phyloP scores from a whole-genome alignment of 2,797 vertebrate genomes.

The Hydrophis major region DNA sequence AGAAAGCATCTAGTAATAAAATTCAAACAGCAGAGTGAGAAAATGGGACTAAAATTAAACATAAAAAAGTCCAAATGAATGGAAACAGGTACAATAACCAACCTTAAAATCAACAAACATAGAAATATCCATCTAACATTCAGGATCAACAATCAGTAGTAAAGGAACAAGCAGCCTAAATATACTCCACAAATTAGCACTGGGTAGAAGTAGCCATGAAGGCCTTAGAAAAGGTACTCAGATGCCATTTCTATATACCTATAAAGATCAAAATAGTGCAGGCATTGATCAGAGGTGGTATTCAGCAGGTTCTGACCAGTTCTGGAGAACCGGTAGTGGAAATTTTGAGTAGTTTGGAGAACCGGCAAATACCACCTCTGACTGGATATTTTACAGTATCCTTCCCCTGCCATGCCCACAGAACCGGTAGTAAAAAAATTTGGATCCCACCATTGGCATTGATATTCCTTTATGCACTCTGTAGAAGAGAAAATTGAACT shows the following conservation, averaged over 20 bases:
- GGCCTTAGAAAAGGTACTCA: neutral
- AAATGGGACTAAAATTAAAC: neutral
- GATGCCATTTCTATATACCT: neutral
- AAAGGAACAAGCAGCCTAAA: neutral
- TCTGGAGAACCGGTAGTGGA: too few relatives aligned
- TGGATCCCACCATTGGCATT: too few relatives aligned
- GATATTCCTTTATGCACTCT: neutral
- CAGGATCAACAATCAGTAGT: neutral
- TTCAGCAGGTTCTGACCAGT: too few relatives aligned
- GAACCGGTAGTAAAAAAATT: too few relatives aligned
- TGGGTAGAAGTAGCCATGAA: neutral
- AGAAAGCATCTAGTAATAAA: neutral
- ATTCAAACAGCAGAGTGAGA: neutral
- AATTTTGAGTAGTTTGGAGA: too few relatives aligned
- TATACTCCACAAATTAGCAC: neutral
- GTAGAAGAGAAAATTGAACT: neutral
- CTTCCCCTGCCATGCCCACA: too few relatives aligned
- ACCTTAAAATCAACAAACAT: neutral
- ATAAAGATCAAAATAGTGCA: neutral
- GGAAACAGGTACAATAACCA: neutral
- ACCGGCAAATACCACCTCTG: too few relatives aligned
- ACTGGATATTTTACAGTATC: too few relatives aligned
- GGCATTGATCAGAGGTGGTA: too few relatives aligned
- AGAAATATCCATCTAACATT: neutral
- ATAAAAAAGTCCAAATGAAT: neutral